These are phyloP conservation scores for Leptosomus discolor DNA, from an alignment of 2,113 vertebrate species.

Conservation along the genomic window DNA sequence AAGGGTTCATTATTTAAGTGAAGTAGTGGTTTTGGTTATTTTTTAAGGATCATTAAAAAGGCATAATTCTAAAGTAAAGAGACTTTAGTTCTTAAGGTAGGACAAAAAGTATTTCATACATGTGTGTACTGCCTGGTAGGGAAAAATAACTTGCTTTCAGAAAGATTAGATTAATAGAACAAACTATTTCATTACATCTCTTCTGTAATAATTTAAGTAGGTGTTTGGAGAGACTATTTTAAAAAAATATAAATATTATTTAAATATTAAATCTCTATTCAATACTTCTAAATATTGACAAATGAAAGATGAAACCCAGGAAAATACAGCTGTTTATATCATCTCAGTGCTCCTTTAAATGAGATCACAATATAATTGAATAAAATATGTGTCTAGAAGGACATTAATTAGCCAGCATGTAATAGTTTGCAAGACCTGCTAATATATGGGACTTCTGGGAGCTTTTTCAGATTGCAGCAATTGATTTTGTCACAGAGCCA, in stretches of 20 bases:
- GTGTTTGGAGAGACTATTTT: background rate
- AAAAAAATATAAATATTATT: background rate
- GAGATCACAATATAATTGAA: conserved; percentile 61
- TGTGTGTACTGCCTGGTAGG: background rate
- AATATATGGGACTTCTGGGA: conserved; percentile 58
- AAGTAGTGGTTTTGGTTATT: background rate
- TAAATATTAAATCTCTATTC: background rate
- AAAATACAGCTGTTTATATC: conserved; percentile 39
- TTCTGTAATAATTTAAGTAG: background rate
- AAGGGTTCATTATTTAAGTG: background rate
- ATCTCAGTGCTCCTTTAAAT: conserved; percentile 32
- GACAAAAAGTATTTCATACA: background rate
- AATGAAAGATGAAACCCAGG: background rate
- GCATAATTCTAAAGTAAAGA: background rate
- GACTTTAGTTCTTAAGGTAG: background rate
- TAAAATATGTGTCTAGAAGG: conserved; percentile 53
- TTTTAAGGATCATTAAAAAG: background rate
- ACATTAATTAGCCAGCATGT: conserved; percentile 61
- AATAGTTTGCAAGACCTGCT: conserved; percentile 27
- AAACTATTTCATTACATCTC: background rate
- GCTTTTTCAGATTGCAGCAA: conserved; percentile 39
- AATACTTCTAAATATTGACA: background rate
- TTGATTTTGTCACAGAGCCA: conserved; percentile 63
- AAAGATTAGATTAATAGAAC: background rate
- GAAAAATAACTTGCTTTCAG: background rate